A percentile compares a stretch with the other conserved stretches of the same genome.
These are phyloP conservation scores for Hirudinaria manillensis DNA, from an alignment of 2,888 invertebrate genomes.

Conservation along the genomic window DNA sequence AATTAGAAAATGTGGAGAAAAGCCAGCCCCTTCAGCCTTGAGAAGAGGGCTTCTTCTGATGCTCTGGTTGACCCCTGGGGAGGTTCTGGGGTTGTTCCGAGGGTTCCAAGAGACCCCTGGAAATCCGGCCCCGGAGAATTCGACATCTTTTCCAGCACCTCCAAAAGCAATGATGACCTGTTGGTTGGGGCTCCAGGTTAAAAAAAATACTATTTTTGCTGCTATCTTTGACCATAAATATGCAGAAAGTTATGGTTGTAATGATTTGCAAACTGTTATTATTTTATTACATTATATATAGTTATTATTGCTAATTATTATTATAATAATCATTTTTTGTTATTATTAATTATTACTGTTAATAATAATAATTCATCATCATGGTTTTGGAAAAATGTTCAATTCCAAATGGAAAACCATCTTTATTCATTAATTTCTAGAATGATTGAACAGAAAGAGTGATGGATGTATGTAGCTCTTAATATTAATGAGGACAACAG, in stretches of 20 bases:
- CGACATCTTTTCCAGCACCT: background rate
- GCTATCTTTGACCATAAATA: background rate
- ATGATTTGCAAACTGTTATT: no score
- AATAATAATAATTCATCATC: no score
- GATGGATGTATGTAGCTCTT: no score
- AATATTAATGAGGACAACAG: no score
- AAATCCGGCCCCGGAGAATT: slow-evolving; percentile 8
- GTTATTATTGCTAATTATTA: no score
- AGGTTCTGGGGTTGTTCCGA: background rate
- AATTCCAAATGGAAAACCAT: no score
- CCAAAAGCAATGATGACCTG: background rate
- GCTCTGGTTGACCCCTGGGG: background rate
- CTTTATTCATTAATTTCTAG: no score
- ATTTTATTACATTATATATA: no score
- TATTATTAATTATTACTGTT: no score
- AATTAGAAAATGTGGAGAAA: slow-evolving; percentile 12
- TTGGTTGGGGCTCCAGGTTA: background rate
- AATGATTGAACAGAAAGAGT: no score
- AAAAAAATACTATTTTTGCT: background rate
- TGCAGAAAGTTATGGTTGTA: background rate
- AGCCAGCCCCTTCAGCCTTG: background rate
- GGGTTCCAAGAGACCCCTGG: background rate
- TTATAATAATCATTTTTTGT: no score
- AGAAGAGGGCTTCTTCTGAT: slow-evolving; percentile 4
- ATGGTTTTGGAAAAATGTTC: no score